Conservation (phyloP, 2,113 vertebrate genomes). For the Gobio gobio region DNA sequence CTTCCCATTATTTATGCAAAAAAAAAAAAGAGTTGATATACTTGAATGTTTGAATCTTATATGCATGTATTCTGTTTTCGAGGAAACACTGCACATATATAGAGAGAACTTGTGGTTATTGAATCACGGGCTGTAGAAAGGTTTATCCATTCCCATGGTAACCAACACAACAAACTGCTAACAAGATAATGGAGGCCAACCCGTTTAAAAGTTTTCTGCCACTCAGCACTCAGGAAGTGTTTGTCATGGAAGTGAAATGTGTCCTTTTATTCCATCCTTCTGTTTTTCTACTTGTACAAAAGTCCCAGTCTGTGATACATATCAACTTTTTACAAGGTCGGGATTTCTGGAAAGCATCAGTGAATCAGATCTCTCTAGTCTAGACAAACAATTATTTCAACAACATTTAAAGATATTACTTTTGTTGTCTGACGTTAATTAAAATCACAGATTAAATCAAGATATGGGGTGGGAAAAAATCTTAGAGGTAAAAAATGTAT, state of each 20-base stretch:
- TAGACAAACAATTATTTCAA: neutral
- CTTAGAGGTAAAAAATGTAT: neutral
- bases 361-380: neutral
- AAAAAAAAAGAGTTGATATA: neutral
- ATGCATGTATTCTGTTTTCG: neutral
- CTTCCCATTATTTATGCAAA: neutral
- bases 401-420: neutral
- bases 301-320: constrained; percentile 62
- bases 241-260: constrained; percentile 58
- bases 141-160: constrained; percentile 63
- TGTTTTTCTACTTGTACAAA: constrained; percentile 64
- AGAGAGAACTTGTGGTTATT: constrained; percentile 51
- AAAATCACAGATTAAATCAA: neutral
- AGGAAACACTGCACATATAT: constrained; percentile 29
- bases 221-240: constrained; percentile 50
- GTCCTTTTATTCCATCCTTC: constrained; percentile 60
- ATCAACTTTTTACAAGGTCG: constrained; percentile 62
- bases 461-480: too few relatives aligned
- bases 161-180: constrained; percentile 70
- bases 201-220: constrained; percentile 64
- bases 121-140: constrained; percentile 49
- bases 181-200: constrained; percentile 64
- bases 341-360: constrained; percentile 30
- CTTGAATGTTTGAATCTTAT: neutral
- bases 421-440: neutral